Percentiles rank a stretch among this genome's conserved stretches.
Conservation (phyloP, 2,797 vertebrate genomes). For the Sylvia borin region DNA sequence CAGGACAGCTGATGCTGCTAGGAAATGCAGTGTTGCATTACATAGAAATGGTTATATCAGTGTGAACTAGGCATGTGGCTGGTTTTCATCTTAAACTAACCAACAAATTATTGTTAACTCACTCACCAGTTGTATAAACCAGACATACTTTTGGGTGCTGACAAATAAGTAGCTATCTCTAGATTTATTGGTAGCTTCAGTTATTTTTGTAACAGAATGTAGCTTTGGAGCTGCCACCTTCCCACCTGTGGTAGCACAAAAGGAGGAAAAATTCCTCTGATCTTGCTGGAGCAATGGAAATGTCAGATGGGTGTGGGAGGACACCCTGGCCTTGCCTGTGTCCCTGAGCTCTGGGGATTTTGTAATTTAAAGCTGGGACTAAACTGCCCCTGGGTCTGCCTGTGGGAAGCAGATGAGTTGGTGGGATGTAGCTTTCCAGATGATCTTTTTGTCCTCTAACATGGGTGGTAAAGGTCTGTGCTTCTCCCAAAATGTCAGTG, state of each 20-base stretch:
- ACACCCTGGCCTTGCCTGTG: background rate
- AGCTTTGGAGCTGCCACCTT: background rate
- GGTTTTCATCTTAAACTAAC: background rate
- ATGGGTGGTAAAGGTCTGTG: background rate
- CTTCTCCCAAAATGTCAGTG: conserved; percentile 1
- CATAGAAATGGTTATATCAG: background rate
- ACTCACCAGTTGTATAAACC: background rate
- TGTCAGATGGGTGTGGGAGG: background rate
- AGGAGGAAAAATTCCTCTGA: background rate
- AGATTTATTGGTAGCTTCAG: background rate
- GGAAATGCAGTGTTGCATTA: background rate
- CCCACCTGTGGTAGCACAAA: background rate
- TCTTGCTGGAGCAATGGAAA: background rate
- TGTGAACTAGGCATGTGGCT: background rate
- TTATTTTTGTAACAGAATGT: background rate
- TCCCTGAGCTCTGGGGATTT: background rate
- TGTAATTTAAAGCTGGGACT: background rate
- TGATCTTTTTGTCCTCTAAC: background rate
- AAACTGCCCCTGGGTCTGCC: background rate
- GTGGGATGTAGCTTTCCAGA: background rate
- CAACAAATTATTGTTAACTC: background rate
- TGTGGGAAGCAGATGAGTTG: background rate
- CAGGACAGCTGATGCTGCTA: background rate
- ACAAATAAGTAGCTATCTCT: background rate
- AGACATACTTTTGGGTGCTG: background rate